A percentile compares a stretch with the other conserved stretches of the same genome.
These are phyloP conservation scores for Epinotia ramella DNA, from an alignment of 2,888 invertebrate species.

Conservation along the genomic window DNA sequence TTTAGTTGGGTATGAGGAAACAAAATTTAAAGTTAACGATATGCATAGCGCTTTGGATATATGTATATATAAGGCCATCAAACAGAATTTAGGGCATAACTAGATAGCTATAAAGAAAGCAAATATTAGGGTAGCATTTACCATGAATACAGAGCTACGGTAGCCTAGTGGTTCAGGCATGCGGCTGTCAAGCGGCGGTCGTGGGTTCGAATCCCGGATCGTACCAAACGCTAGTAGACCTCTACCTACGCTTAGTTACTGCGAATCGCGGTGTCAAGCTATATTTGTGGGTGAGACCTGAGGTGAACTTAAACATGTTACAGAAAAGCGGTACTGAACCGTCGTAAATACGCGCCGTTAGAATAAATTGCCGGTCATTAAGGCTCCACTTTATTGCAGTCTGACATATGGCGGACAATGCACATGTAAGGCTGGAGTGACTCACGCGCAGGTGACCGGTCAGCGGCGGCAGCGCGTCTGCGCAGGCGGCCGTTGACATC, in stretches of 20 bases:
- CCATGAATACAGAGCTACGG: too few species aligned
- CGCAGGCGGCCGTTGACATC: conserved; percentile 43
- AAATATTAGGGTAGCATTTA: not conserved
- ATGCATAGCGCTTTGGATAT: not conserved
- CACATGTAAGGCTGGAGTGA: conserved; percentile 42
- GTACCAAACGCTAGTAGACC: too few species aligned
- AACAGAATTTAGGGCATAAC: not conserved
- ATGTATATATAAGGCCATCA: not conserved
- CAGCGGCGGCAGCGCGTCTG: conserved; percentile 43
- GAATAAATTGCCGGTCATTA: conserved; percentile 29
- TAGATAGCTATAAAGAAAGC: not conserved
- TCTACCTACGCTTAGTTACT: too few species aligned
- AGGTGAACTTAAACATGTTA: too few species aligned
- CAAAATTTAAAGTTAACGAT: not conserved
- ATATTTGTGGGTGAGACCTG: too few species aligned
- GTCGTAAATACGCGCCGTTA: conserved; percentile 21
- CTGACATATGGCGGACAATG: conserved; percentile 36
- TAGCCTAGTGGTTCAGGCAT: too few species aligned
- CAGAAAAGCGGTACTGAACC: too few species aligned
- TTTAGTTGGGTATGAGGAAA: not conserved
- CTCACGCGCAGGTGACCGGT: conserved; percentile 47
- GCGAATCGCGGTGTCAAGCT: too few species aligned
- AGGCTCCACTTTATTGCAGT: conserved; percentile 18
- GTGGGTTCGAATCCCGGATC: too few species aligned
- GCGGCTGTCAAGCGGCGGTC: too few species aligned